Conservation (phyloP, 2,888 invertebrate genomes). For the Sinohyriopsis cumingii region DNA sequence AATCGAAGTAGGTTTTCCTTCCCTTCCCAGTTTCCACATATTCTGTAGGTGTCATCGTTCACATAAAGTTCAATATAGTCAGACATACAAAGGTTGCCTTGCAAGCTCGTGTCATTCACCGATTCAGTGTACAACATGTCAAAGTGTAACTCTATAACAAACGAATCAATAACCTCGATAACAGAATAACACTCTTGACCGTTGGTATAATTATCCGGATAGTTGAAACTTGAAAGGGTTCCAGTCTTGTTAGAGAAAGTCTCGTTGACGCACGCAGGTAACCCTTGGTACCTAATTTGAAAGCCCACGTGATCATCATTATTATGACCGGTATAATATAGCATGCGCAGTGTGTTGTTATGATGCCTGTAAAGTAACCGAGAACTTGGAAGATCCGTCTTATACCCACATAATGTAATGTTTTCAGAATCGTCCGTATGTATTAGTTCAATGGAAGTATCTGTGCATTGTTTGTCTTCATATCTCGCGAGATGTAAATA, state of each 20-base stretch:
- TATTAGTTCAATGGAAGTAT: too few species aligned
- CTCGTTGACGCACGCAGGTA: constrained; percentile 34
- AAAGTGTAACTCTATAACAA: constrained; percentile 40
- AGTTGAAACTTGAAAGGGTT: constrained; percentile 76
- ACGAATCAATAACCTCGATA: constrained; percentile 20
- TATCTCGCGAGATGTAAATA: too few species aligned
- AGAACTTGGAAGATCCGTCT: not conserved
- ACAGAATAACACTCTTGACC: constrained; percentile 36
- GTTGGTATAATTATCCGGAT: constrained; percentile 71
- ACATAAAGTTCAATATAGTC: constrained; percentile 49
- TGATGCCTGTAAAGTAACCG: not conserved
- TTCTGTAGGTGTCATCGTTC: constrained; percentile 14
- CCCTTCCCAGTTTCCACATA: constrained; percentile 52
- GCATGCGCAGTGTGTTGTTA: constrained; percentile 1
- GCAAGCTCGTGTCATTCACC: constrained; percentile 14
- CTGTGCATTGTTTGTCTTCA: too few species aligned
- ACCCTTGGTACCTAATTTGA: constrained; percentile 22
- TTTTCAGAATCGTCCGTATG: too few species aligned
- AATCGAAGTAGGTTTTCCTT: constrained; percentile 40
- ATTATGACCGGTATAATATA: constrained; percentile 1
- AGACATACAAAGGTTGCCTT: constrained; percentile 33
- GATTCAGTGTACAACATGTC: constrained; percentile 46
- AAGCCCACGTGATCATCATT: constrained; percentile 26
- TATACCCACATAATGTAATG: too few species aligned
- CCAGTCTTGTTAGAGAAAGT: constrained; percentile 67